phyloP scores from a whole-genome alignment of 2,113 vertebrate genomes.

The Suncus etruscus region DNA sequence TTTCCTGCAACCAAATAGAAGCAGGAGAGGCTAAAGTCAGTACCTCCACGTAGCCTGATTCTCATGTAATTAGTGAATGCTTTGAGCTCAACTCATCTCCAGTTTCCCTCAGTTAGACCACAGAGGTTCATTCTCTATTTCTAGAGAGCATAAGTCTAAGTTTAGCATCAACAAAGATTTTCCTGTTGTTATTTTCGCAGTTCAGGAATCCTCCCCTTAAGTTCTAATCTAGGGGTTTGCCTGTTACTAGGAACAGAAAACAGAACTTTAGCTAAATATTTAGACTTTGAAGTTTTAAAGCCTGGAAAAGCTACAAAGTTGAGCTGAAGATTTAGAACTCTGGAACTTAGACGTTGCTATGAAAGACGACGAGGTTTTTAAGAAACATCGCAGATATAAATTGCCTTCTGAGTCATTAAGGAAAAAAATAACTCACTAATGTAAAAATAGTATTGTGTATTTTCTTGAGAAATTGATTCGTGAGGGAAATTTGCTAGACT shows the following conservation, averaged over 20 bases:
- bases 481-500: background rate
- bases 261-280: background rate
- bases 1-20: no score
- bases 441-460: background rate
- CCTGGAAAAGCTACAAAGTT: background rate
- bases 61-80: background rate
- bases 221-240: background rate
- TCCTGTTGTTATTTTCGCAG: background rate
- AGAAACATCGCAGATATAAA: background rate
- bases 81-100: background rate
- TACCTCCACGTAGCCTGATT: background rate
- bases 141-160: no score
- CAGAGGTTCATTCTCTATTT: no score
- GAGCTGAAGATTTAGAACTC: constrained; percentile 19
- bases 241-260: background rate
- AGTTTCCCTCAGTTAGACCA: background rate
- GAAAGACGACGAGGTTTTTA: background rate
- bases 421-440: background rate
- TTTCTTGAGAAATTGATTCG: constrained; percentile 20
- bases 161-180: no score
- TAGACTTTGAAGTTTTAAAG: background rate
- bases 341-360: background rate
- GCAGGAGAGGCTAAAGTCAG: no score
- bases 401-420: constrained; percentile 30
- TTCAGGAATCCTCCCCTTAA: background rate